These are phyloP conservation scores for Myzus persicae DNA, from an alignment of 1,140 invertebrate genomes.

Conservation along the genomic window DNA sequence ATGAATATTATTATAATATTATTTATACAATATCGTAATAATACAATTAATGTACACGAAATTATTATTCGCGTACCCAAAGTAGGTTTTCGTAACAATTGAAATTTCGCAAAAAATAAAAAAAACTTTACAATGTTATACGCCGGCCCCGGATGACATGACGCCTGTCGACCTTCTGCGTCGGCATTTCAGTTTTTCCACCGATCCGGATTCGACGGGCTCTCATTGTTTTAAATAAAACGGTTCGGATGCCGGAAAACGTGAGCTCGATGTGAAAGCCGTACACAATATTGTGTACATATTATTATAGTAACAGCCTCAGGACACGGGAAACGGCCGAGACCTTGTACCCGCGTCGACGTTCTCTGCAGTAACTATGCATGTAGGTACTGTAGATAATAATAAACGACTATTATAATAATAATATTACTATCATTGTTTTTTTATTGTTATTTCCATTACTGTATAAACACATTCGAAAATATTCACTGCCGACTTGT, in stretches of 20 bases:
- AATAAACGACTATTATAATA: neutral
- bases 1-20: neutral
- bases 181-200: slow-evolving; percentile 1
- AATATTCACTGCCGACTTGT: neutral
- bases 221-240: slow-evolving; percentile 6
- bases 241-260: slow-evolving; percentile 14
- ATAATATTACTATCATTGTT: neutral
- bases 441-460: neutral
- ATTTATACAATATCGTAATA: neutral
- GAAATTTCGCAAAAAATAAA: slow-evolving; percentile 24
- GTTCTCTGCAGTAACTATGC: neutral
- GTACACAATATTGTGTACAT: neutral
- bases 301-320: neutral
- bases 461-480: neutral
- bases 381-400: no score
- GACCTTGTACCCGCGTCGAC: neutral
- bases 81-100: neutral
- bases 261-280: neutral
- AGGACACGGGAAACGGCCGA: slow-evolving; percentile 19
- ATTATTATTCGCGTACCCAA: neutral
- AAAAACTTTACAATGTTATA: neutral
- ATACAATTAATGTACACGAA: neutral
- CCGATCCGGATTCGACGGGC: neutral
- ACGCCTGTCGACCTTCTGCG: neutral
- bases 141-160: neutral